These are phyloP conservation scores for Drosophila atroscutellata DNA, from an alignment of 2,888 invertebrate species.

Conservation along the genomic window DNA sequence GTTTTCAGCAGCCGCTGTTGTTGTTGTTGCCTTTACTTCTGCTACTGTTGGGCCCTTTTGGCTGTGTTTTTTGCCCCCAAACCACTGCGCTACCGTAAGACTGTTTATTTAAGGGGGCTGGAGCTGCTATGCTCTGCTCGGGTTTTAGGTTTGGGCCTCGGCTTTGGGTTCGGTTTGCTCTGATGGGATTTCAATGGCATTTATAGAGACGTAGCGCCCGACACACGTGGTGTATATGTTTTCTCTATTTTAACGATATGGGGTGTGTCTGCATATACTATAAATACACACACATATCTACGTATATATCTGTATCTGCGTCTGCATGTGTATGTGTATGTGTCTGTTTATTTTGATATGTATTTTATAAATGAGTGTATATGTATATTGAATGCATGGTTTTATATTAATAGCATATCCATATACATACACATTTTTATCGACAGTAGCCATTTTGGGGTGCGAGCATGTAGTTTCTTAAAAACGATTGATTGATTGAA, in stretches of 20 bases:
- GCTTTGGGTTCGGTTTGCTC: slow-evolving; percentile 34
- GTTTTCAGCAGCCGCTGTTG: slow-evolving; percentile 28
- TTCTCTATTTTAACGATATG: slow-evolving; percentile 49
- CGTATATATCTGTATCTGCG: slow-evolving; percentile 32
- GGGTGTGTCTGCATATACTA: slow-evolving; percentile 30
- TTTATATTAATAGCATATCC: slow-evolving; percentile 27
- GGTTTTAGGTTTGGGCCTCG: slow-evolving; percentile 7
- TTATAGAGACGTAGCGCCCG: slow-evolving; percentile 61
- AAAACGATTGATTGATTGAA: slow-evolving; percentile 2
- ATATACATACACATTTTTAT: slow-evolving; percentile 11
- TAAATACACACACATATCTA: not conserved
- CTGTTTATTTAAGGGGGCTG: slow-evolving; percentile 23
- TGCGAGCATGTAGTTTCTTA: slow-evolving; percentile 14
- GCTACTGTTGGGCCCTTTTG: slow-evolving; percentile 39
- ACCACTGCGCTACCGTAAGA: slow-evolving; percentile 39
- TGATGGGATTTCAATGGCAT: slow-evolving; percentile 53
- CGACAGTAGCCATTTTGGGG: slow-evolving; percentile 32
- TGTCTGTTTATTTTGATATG: slow-evolving; percentile 30
- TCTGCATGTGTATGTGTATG: slow-evolving; percentile 8
- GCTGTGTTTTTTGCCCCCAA: slow-evolving; percentile 32
- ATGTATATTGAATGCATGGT: slow-evolving; percentile 27
- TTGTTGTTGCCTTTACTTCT: slow-evolving; percentile 3
- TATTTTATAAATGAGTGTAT: slow-evolving; percentile 28
- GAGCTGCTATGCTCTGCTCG: not conserved
- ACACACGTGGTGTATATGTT: slow-evolving; percentile 30